These are phyloP conservation scores for Anadara kagoshimensis DNA, from an alignment of 1,140 invertebrate species.

Conservation along the genomic window DNA sequence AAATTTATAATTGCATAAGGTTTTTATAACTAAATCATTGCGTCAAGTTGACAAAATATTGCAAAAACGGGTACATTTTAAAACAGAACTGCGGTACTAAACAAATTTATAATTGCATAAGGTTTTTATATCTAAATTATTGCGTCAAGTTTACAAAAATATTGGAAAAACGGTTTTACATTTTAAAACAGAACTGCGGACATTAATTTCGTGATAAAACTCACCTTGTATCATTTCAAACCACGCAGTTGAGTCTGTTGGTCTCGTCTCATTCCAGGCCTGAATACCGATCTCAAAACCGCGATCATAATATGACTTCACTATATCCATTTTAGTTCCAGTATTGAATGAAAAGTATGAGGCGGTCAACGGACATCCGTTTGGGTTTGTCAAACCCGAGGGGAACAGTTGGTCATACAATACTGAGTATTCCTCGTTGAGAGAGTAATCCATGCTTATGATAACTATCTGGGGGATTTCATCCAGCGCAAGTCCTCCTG, in stretches of 20 bases:
- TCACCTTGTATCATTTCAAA: constrained; percentile 44
- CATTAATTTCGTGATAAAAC: not conserved
- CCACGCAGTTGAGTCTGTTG: constrained; percentile 42
- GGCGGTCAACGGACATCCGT: constrained; percentile 84
- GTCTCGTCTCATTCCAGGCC: constrained; percentile 78
- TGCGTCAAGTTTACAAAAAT: too few species aligned
- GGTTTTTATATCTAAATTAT: too few species aligned
- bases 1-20: too few species aligned
- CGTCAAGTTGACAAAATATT: too few species aligned
- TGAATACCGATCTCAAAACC: constrained; percentile 91
- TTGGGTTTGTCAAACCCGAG: constrained; percentile 84
- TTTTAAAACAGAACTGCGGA: not conserved
- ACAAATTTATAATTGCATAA: too few species aligned
- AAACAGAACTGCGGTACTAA: too few species aligned
- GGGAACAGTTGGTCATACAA: constrained; percentile 43
- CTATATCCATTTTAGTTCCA: constrained; percentile 86
- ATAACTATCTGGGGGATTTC: constrained; percentile 96
- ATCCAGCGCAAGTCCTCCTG: constrained; percentile 65
- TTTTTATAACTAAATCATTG: too few species aligned
- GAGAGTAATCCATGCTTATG: constrained; percentile 93
- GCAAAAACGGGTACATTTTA: too few species aligned
- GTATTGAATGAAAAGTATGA: constrained; percentile 89
- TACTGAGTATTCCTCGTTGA: constrained; percentile 78
- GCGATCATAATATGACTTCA: constrained; percentile 86
- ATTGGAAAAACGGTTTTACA: too few species aligned